A percentile compares a stretch with the other conserved stretches of the same genome.
These are phyloP conservation scores for Cyprinodon variegatus DNA, from an alignment of 2,113 vertebrate genomes.

Conservation along the genomic window DNA sequence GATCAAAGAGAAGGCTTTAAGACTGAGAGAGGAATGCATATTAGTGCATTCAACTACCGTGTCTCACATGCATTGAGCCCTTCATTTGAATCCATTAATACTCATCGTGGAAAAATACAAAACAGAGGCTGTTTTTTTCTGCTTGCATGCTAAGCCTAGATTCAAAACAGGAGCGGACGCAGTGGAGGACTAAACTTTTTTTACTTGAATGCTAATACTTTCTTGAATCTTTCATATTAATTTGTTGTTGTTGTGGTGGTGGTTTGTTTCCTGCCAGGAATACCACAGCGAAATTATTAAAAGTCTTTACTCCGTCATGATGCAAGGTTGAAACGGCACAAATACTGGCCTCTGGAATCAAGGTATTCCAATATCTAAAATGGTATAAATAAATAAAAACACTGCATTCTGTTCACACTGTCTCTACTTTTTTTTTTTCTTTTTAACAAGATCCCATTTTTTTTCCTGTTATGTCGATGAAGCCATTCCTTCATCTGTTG, in stretches of 20 bases:
- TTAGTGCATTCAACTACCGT: constrained; percentile 40
- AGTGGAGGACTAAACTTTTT: background rate
- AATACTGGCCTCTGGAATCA: background rate
- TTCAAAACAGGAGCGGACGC: constrained; percentile 15
- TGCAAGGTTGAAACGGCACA: constrained; percentile 25
- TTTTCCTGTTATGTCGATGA: too few species aligned
- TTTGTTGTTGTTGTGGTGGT: background rate
- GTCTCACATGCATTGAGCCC: constrained; percentile 41
- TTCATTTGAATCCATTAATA: constrained; percentile 64
- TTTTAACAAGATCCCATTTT: too few species aligned
- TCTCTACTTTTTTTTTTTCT: too few species aligned
- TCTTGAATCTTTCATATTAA: background rate
- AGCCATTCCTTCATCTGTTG: too few species aligned
- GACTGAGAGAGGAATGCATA: constrained; percentile 54
- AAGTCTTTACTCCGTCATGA: background rate
- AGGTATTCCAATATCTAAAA: background rate
- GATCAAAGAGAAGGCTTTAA: constrained; percentile 72
- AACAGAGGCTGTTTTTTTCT: constrained; percentile 38
- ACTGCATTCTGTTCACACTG: too few species aligned
- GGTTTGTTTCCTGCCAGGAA: background rate
- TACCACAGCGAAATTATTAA: background rate
- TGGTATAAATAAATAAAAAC: background rate
- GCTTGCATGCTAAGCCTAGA: constrained; percentile 44
- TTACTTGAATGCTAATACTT: background rate
- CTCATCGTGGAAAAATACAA: constrained; percentile 45